Percentiles rank a stretch among this genome's conserved stretches.
phyloP scores from a whole-genome alignment of 2,888 invertebrate genomes.

The Idaea dimidiata region DNA sequence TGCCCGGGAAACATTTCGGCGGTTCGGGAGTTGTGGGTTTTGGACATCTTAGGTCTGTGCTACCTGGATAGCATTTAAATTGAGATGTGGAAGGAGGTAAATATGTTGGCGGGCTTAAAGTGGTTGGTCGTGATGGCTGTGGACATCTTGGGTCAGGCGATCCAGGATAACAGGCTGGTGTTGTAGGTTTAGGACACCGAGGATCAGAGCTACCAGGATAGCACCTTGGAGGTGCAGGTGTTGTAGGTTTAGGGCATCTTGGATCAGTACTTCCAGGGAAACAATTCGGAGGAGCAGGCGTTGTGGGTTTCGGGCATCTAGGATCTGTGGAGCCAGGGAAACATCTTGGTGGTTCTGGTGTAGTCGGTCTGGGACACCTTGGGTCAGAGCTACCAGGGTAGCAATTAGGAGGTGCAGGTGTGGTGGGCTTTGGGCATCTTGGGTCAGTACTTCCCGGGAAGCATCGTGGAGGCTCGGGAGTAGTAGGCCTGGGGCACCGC shows the following conservation, averaged over 20 bases:
- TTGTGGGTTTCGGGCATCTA: slow-evolving; percentile 39
- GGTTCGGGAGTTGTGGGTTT: slow-evolving; percentile 25
- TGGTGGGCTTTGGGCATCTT: slow-evolving; percentile 36
- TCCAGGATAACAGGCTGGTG: slow-evolving; percentile 24
- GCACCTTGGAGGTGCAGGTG: slow-evolving; percentile 33
- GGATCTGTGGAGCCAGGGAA: slow-evolving; percentile 42
- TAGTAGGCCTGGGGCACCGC: slow-evolving; percentile 43
- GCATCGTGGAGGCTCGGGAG: slow-evolving; percentile 33
- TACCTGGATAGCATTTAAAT: slow-evolving; percentile 40
- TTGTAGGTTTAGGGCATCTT: slow-evolving; percentile 40
- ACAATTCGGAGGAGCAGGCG: slow-evolving; percentile 13
- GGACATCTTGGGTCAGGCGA: slow-evolving; percentile 39
- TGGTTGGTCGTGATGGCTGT: slow-evolving; percentile 41
- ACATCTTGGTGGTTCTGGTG: slow-evolving; percentile 37
- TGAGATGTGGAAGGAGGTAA: slow-evolving; percentile 17
- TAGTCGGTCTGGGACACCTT: slow-evolving; percentile 46
- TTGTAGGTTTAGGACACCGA: slow-evolving; percentile 33
- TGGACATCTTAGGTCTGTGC: slow-evolving; percentile 38
- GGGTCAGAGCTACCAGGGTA: slow-evolving; percentile 48
- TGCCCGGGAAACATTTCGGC: slow-evolving; percentile 28
- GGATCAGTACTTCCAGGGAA: slow-evolving; percentile 53
- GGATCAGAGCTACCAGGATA: slow-evolving; percentile 32
- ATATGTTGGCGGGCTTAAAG: slow-evolving; percentile 39
- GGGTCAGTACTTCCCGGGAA: slow-evolving; percentile 56
- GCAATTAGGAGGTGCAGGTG: slow-evolving; percentile 28